Evolutionary conservation across 1,140 invertebrate species (phyloP).

Genomic region (Cydia strobilella): DNA sequence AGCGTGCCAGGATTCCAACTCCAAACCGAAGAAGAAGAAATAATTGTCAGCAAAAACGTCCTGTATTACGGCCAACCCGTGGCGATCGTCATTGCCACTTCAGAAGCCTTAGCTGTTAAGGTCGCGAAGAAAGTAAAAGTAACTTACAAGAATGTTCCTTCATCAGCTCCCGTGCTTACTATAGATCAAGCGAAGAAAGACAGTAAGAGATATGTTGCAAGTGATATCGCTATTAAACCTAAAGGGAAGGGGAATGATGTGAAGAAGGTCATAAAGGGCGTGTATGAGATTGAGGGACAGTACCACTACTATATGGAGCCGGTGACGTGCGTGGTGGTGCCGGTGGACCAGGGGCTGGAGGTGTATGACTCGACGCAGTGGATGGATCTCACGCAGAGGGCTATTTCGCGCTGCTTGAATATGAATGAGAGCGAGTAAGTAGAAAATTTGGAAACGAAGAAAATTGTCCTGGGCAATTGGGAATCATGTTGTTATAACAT

Average conservation of each 20-base stretch:
- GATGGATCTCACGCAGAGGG: conserved; percentile 83
- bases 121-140: conserved; percentile 86
- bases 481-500: too few species aligned
- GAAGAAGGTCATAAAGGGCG: conserved; percentile 61
- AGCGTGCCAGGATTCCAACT: conserved; percentile 55
- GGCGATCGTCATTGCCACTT: conserved; percentile 86
- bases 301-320: conserved; percentile 81
- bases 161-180: conserved; percentile 58
- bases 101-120: conserved; percentile 81
- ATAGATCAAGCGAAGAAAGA: conserved; percentile 65
- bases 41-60: conserved; percentile 79
- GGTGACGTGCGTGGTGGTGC: conserved; percentile 82
- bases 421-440: conserved; percentile 70
- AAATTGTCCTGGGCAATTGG: not conserved
- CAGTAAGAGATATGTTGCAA: conserved; percentile 50
- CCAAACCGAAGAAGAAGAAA: conserved; percentile 75
- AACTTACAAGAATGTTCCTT: conserved; percentile 79
- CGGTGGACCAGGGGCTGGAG: conserved; percentile 82
- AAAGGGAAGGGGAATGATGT: conserved; percentile 67
- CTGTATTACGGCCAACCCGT: conserved; percentile 87
- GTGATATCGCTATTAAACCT: conserved; percentile 55
- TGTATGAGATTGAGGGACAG: conserved; percentile 64
- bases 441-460: conserved; percentile 26
- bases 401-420: conserved; percentile 81
- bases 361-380: conserved; percentile 84